Conservation (phyloP, 2,797 vertebrate genomes). For the Gambelia wislizenii region DNA sequence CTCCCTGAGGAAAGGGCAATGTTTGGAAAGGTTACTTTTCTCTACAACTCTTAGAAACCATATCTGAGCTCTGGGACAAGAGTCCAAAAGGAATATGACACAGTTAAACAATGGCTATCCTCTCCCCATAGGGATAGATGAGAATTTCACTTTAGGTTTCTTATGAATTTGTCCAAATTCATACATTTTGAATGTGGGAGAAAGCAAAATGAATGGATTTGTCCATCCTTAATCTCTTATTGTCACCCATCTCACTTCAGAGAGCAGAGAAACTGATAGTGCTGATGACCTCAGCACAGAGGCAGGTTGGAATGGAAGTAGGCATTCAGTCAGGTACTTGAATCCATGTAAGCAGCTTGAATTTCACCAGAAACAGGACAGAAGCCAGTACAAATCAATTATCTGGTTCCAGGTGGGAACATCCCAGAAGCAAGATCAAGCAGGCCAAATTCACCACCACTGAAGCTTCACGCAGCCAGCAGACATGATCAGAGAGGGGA, state of each 20-base stretch:
- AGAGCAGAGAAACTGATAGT: neutral
- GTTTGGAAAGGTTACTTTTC: no score
- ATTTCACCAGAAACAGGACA: no score
- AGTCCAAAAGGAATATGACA: neutral
- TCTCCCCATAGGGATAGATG: neutral
- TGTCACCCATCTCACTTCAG: neutral
- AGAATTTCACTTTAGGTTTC: neutral
- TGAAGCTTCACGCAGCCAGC: no score
- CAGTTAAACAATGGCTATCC: neutral
- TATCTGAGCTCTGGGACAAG: neutral
- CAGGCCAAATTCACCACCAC: no score
- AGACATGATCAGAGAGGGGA: no score
- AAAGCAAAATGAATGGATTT: neutral
- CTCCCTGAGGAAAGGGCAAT: no score
- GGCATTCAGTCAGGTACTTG: no score
- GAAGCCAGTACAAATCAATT: no score
- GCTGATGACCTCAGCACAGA: neutral
- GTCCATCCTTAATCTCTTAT: neutral
- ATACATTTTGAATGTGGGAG: neutral
- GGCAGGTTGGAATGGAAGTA: neutral
- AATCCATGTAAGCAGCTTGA: no score
- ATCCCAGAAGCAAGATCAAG: no score
- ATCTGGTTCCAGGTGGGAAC: no score
- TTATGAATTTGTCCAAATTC: neutral
- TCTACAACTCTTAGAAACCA: no score